These are phyloP conservation scores for Strigamia transsilvanica DNA, from an alignment of 2,888 invertebrate genomes.

Conservation along the genomic window DNA sequence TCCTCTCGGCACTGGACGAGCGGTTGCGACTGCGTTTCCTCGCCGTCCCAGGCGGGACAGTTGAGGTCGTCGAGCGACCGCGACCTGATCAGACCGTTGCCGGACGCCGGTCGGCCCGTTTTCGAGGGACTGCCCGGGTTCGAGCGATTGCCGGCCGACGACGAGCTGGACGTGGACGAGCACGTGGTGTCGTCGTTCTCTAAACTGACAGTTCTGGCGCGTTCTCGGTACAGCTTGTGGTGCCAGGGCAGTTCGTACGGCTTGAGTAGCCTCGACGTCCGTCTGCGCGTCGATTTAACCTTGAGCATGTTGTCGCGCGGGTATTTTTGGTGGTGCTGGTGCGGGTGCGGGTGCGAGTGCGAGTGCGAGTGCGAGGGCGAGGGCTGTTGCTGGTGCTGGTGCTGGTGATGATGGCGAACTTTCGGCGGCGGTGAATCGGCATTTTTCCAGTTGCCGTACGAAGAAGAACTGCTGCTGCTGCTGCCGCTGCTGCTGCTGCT, in stretches of 20 bases:
- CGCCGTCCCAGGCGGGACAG: conserved; percentile 18
- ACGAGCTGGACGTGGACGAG: conserved; percentile 5
- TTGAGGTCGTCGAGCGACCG: conserved; percentile 50
- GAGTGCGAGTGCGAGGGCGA: too few species aligned
- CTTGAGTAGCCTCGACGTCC: conserved; percentile 18
- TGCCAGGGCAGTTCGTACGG: conserved; percentile 51
- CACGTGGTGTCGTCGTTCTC: conserved; percentile 20
- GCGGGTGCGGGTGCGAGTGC: not conserved
- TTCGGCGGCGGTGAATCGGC: not conserved
- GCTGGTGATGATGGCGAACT: not conserved
- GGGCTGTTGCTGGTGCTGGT: not conserved
- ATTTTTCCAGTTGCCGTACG: not conserved
- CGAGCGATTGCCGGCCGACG: conserved; percentile 44
- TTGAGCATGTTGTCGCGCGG: not conserved
- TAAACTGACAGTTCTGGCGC: conserved; percentile 33
- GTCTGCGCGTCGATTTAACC: not conserved
- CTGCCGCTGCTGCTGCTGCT: not conserved
- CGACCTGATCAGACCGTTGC: conserved; percentile 40
- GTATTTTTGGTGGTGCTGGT: not conserved
- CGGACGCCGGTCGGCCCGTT: not conserved
- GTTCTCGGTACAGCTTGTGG: conserved; percentile 40
- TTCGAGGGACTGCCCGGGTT: conserved; percentile 51
- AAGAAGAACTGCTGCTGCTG: not conserved
- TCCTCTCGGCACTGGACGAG: conserved; percentile 5
- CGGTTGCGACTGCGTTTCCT: not conserved